These are phyloP conservation scores for Macrostomum cliftonense DNA, from an alignment of 2,888 invertebrate species.

Conservation along the genomic window DNA sequence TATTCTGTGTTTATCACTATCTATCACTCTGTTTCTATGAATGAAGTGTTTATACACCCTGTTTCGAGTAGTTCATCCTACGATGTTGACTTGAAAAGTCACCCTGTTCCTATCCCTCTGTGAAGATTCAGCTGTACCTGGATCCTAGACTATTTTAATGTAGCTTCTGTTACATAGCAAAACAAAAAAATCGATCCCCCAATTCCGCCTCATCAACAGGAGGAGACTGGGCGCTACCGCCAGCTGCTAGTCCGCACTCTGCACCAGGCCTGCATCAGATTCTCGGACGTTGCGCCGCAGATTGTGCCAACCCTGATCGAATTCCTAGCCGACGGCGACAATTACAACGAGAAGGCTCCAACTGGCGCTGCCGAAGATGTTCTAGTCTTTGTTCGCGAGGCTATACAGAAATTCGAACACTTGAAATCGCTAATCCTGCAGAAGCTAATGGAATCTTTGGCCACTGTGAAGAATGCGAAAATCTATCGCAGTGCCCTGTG, in stretches of 20 bases:
- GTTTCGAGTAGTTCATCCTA: no score
- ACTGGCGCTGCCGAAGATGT: slow-evolving; percentile 66
- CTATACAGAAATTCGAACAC: slow-evolving; percentile 73
- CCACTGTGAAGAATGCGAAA: slow-evolving; percentile 51
- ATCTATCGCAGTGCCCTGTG: slow-evolving; percentile 81
- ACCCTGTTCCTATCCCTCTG: no score
- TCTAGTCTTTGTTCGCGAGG: slow-evolving; percentile 76
- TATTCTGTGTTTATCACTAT: no score
- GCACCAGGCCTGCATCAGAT: slow-evolving; percentile 72
- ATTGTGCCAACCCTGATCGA: slow-evolving; percentile 61
- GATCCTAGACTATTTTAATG: no score
- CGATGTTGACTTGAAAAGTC: no score
- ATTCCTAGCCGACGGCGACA: slow-evolving; percentile 14
- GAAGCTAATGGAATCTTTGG: slow-evolving; percentile 57
- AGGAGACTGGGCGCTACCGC: slow-evolving; percentile 59
- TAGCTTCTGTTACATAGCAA: no score
- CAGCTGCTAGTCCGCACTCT: slow-evolving; percentile 82
- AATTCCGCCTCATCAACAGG: no score
- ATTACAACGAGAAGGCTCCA: neutral
- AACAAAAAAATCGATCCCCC: no score
- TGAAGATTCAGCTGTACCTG: no score
- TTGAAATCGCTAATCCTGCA: slow-evolving; percentile 58
- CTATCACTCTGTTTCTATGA: no score
- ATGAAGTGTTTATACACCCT: no score
- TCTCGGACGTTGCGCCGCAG: slow-evolving; percentile 72